Conservation (phyloP, 2,797 vertebrate genomes). For the Neosilurus mollespiculum region DNA sequence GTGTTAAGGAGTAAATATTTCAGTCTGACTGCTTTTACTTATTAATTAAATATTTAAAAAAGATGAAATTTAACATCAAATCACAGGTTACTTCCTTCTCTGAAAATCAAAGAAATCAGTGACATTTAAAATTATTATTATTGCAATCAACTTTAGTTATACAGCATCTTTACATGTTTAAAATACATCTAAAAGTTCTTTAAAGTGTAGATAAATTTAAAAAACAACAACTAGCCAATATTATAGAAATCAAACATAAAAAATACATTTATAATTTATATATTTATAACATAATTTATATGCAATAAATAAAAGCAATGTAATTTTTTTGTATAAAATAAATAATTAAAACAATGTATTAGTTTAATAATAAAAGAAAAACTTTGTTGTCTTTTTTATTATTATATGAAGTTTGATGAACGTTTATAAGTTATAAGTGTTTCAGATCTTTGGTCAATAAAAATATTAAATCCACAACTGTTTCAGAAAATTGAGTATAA, state of each 20-base stretch:
- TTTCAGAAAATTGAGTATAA: background rate
- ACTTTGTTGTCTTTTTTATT: background rate
- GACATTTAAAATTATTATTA: background rate
- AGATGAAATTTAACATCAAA: fast-evolving
- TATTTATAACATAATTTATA: background rate
- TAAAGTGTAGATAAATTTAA: too few species aligned
- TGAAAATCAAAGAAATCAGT: background rate
- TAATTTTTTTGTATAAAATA: background rate
- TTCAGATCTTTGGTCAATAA: background rate
- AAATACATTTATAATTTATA: background rate
- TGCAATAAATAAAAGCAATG: background rate
- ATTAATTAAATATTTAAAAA: background rate
- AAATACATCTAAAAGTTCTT: background rate
- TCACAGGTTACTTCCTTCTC: background rate
- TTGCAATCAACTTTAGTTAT: background rate
- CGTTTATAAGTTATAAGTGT: background rate
- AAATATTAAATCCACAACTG: background rate
- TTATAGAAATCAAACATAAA: background rate
- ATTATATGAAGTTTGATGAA: background rate
- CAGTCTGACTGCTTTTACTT: background rate
- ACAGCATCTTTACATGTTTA: background rate
- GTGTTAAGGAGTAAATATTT: background rate
- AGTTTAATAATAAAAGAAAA: background rate
- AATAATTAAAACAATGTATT: background rate
- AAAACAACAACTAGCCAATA: background rate